Percentiles rank a stretch among this genome's conserved stretches.
These are phyloP conservation scores for Stigmatopora nigra DNA, from an alignment of 2,113 vertebrate species.

Conservation along the genomic window DNA sequence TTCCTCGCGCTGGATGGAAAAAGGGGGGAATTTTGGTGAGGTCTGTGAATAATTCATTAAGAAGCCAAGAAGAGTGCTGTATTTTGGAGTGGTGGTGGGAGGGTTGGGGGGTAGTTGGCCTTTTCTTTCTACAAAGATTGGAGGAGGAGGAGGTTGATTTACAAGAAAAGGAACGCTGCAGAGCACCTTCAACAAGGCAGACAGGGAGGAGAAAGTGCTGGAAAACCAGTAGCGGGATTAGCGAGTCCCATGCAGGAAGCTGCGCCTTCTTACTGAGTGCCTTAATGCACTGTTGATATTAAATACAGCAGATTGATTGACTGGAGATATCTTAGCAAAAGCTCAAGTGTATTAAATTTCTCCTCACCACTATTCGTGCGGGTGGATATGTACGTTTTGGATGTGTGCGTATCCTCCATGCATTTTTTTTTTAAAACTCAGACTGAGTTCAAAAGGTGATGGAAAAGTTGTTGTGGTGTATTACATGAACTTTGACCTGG, in stretches of 20 bases:
- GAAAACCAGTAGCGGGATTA: slow-evolving; percentile 38
- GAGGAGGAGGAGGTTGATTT: slow-evolving; percentile 37
- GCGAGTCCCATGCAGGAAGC: slow-evolving; percentile 35
- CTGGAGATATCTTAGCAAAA: slow-evolving; percentile 9
- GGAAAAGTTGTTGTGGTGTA: not conserved
- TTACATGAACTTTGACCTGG: not conserved
- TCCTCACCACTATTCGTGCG: slow-evolving; percentile 6
- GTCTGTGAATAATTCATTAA: slow-evolving; percentile 52
- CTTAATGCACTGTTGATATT: slow-evolving; percentile 3
- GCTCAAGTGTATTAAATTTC: slow-evolving; percentile 1
- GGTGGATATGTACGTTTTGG: slow-evolving; percentile 5
- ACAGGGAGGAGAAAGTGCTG: slow-evolving; percentile 53
- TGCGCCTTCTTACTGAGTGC: slow-evolving; percentile 12
- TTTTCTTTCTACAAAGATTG: slow-evolving; percentile 10
- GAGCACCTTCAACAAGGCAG: slow-evolving; percentile 31
- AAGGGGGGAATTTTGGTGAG: slow-evolving; percentile 25
- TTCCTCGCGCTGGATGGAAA: slow-evolving; percentile 28
- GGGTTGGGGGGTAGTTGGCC: not conserved
- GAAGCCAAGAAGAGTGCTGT: slow-evolving; percentile 18
- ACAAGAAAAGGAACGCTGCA: slow-evolving; percentile 54
- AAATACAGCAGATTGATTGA: slow-evolving; percentile 7
- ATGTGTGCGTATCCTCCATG: not conserved
- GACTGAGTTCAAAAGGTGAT: slow-evolving; percentile 4
- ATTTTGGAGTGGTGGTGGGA: slow-evolving; percentile 29
- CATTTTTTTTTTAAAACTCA: not conserved